Conservation (phyloP, 2,888 invertebrate species). For the Acanthosoma haemorrhoidale region DNA sequence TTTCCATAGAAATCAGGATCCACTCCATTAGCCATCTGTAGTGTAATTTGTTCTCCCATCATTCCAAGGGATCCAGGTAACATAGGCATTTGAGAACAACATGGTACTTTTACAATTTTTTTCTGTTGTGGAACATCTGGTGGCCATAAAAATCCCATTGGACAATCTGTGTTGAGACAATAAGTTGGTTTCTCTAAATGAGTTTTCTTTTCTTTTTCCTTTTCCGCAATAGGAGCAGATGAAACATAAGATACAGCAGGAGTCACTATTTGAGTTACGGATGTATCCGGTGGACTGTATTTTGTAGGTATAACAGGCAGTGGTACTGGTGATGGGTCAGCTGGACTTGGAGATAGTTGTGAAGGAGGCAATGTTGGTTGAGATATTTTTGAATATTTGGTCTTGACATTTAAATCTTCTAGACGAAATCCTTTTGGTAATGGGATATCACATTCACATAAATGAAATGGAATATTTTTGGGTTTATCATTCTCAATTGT, state of each 20-base stretch:
- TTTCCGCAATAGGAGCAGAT: not conserved
- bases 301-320: slow-evolving; percentile 7
- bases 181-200: not conserved
- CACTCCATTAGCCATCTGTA: not conserved
- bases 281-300: too few species aligned
- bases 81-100: not conserved
- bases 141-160: slow-evolving; percentile 16
- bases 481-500: too few species aligned
- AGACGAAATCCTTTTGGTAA: not conserved
- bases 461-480: not conserved
- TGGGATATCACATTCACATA: not conserved
- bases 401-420: not conserved
- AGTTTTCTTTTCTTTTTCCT: not conserved
- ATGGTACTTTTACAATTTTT: not conserved
- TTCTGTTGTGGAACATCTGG: not conserved
- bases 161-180: slow-evolving; percentile 11
- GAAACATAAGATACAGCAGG: not conserved
- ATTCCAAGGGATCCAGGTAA: not conserved
- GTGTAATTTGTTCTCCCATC: slow-evolving; percentile 1
- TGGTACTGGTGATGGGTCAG: slow-evolving; percentile 31
- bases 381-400: not conserved
- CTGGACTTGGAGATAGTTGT: slow-evolving; percentile 33
- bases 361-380: not conserved
- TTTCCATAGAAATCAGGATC: not conserved
- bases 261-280: too few species aligned